Base-by-base conservation (phyloP, 2,888 invertebrate species). In the Dioctria linearis region DNA sequence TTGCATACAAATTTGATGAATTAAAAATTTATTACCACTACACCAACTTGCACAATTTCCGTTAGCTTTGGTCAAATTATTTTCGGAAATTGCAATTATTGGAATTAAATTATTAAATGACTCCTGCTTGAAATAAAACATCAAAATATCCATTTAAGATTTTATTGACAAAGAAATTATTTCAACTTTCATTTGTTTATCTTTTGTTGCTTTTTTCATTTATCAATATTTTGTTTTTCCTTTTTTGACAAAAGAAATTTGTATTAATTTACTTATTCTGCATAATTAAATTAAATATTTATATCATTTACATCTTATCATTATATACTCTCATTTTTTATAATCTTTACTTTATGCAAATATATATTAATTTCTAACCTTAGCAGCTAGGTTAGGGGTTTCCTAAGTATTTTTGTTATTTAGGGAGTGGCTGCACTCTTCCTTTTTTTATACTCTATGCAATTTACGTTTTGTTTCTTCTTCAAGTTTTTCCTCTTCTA, bases 111-210 rank as follows among this genome's bases (percentile, higher is more conserved):
- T 25, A 25, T 1, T 25, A 25, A n/a, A 25, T 25, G 25, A 25
- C 25, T 25, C 25, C 9, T 46, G 9, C 2, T 46, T 46, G 49
- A 75, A 76, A 76, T 37, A 76, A 76, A 76, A 76, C 54, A 25
- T 39, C 39, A 76, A 40, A 25, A 5, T 71, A 78, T 78, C 80
- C 71, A 73, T 81, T 81, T 71, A 78, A 81, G 71, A 81, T 79
- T 81, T 81, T 81, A 81, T 81, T 81, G 81, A 81, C 81, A 81
- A 81, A 79, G 81, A 81, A 81, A 79, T 71, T 79, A 76, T 69
- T 80, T 80, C 51, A 78, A 69, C 78, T 78, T 78, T 66, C 59
- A 49, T 80, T 80, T 67, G 49, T 78, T 76, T 51, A 42, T 73
- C 73, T 73, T 79, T 73, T 61, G 25, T 73, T 63, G 39, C 25